Evolutionary conservation across 2,797 vertebrate species (phyloP), one percentile per base, ranked within the genome.

Genomic region (Diplodus sargus): DNA sequence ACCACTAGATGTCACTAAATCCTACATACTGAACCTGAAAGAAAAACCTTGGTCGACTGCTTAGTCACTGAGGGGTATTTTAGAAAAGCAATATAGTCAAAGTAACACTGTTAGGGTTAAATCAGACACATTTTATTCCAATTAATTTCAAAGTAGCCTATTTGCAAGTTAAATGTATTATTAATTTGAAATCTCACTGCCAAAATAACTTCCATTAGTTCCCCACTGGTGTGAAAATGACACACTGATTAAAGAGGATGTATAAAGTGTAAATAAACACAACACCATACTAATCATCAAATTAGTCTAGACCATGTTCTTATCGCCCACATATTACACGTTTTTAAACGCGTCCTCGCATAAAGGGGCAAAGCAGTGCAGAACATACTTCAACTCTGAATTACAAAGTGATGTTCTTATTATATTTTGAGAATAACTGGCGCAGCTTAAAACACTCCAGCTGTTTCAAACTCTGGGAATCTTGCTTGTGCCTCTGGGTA

Each of bases 211-310:
- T 69, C 53, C 30, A 71, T 84, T 77, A 69, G 28, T 52, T 69
- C 43, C 79, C 82, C 52, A 54, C 66, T 86, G 76, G n/a, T 62
- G 25, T 62, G 53, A 66, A 77, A 75, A 70, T 75, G 34, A 74
- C 61, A 52, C 17, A 22, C 23, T 79, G 68, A 81, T 78, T 74
- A 20, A 65, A 53, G 42, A 52, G 18, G 59, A 63, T 66, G 22
- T 67, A 39, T 59, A n/a, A 74, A 62, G 43, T 30, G n/a, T 72
- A 84, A 88, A 82, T 81, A 78, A 78, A 76, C 59, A 59, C 62
- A 70, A 25, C 66, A 56, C 14, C n/a, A 53, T 18, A 48, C 30
- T 56, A 54, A 45, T 49, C 30, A 74, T n/a, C 20, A 48, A 45
- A 73, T 73, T 51, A 60, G 18, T 53, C 28, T 59, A 22, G 39